Conservation (phyloP, 2,888 invertebrate species). For the Caenorhabditis afra region DNA sequence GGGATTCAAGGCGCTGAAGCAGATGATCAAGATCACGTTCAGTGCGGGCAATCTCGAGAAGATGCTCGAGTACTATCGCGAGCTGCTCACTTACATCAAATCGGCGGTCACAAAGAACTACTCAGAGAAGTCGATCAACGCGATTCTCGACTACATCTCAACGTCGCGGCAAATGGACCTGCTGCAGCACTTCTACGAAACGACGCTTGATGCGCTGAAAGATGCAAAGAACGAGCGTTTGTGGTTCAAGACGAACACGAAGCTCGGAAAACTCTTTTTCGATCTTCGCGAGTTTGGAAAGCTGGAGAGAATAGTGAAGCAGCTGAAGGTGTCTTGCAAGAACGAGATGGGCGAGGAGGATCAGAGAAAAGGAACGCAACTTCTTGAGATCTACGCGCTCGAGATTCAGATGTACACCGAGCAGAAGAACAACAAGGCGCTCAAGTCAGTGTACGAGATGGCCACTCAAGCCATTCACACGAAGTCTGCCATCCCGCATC, state of each 20-base stretch:
- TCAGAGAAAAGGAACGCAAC: slow-evolving; percentile 87
- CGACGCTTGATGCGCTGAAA: slow-evolving; percentile 82
- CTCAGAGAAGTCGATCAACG: slow-evolving; percentile 99
- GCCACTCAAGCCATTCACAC: slow-evolving; percentile 97
- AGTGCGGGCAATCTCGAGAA: slow-evolving; percentile 94
- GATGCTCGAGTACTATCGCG: slow-evolving; percentile 96
- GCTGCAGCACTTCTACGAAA: slow-evolving; percentile 98
- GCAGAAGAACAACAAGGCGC: slow-evolving; percentile 95
- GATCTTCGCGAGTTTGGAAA: slow-evolving; percentile 95
- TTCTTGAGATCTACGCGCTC: slow-evolving; percentile 96
- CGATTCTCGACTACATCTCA: slow-evolving; percentile 98
- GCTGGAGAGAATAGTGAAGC: slow-evolving; percentile 95
- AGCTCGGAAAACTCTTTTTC: slow-evolving; percentile 97
- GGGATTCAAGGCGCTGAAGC: slow-evolving; percentile 99
- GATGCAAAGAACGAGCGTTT: slow-evolving; percentile 97
- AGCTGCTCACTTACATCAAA: slow-evolving; percentile 96
- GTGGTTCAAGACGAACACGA: slow-evolving; percentile 99
- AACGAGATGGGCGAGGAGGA: slow-evolving; percentile 79
- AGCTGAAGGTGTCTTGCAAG: slow-evolving; percentile 93
- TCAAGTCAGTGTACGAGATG: slow-evolving; percentile 92
- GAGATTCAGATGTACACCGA: slow-evolving; percentile 99
- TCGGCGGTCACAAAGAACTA: slow-evolving; percentile 99
- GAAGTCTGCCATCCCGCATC: slow-evolving; percentile 99
- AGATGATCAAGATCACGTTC: slow-evolving; percentile 99
- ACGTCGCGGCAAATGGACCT: slow-evolving; percentile 98